Evolutionary conservation across 2,797 vertebrate genomes (phyloP).

Genomic region (Sebastes nivosus): DNA sequence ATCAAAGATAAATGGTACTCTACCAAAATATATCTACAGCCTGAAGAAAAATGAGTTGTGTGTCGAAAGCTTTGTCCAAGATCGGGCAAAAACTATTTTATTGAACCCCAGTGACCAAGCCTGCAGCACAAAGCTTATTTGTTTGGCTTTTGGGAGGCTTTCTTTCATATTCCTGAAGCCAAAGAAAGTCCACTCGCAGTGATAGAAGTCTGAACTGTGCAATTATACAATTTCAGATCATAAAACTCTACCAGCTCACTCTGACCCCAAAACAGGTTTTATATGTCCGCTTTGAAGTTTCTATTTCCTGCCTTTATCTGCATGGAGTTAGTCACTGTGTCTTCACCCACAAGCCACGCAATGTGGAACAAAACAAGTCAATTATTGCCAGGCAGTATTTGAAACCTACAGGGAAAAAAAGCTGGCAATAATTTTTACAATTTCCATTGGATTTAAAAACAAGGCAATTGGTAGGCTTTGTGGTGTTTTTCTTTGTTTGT

Average conservation of each 20-base stretch:
- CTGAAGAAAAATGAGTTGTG: conserved; percentile 12
- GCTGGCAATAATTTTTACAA: conserved; percentile 18
- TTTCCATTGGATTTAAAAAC: conserved; percentile 36
- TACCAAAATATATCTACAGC: conserved; percentile 36
- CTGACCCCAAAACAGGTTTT: conserved; percentile 10
- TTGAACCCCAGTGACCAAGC: conserved; percentile 30
- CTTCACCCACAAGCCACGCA: conserved; percentile 32
- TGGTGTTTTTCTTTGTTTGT: conserved; percentile 1
- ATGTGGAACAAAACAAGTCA: conserved; percentile 57
- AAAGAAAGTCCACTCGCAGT: conserved; percentile 32
- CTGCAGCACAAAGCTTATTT: conserved; percentile 18
- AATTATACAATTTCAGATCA: conserved; percentile 41
- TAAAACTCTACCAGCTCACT: conserved; percentile 26
- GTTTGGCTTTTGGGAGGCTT: conserved; percentile 20
- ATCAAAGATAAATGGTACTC: conserved; percentile 52
- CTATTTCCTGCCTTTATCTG: conserved; percentile 54
- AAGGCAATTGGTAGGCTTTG: neutral
- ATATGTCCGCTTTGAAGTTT: conserved; percentile 43
- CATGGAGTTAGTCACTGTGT: conserved; percentile 15
- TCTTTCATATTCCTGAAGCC: conserved; percentile 28
- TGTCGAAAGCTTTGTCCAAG: conserved; percentile 14
- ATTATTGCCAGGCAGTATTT: conserved; percentile 33
- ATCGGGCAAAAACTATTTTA: conserved; percentile 28
- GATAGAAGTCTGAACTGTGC: conserved; percentile 28
- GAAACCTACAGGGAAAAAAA: neutral